Percentiles rank a stretch among this genome's conserved stretches.
These are phyloP conservation scores for Diacarnus erythraeanus DNA, from an alignment of 37 sponge, comb jelly and placozoan species.

Conservation along the genomic window DNA sequence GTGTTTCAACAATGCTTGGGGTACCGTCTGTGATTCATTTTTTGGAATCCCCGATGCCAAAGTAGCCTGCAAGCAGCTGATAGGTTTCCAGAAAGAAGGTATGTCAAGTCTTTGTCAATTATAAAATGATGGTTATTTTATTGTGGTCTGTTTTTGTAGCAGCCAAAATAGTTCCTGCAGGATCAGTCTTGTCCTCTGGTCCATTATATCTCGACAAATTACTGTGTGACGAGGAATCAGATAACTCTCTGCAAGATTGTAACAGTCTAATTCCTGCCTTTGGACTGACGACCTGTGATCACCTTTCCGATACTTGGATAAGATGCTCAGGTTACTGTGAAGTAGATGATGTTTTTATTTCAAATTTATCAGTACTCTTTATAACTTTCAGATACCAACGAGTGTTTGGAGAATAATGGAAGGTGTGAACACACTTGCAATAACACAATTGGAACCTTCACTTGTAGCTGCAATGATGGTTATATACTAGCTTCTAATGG, in stretches of 20 bases:
- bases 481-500: background rate
- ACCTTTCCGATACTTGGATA: background rate
- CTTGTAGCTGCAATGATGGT: conserved; percentile 12
- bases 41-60: background rate
- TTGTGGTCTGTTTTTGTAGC: background rate
- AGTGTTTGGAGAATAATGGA: conserved; percentile 6
- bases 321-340: background rate
- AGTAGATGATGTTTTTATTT: too few relatives aligned
- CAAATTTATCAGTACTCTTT: too few relatives aligned
- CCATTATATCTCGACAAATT: background rate
- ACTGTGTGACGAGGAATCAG: background rate
- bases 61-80: background rate
- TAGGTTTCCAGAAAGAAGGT: background rate
- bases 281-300: background rate
- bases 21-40: background rate
- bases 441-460: background rate
- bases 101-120: too few relatives aligned
- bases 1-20: conserved; percentile 16
- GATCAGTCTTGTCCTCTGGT: background rate
- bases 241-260: background rate
- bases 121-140: too few relatives aligned
- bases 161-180: background rate
- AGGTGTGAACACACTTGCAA: conserved; percentile 13
- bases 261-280: background rate
- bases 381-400: background rate